Conservation (phyloP, 2,797 vertebrate species). For the Botia kubotai region DNA sequence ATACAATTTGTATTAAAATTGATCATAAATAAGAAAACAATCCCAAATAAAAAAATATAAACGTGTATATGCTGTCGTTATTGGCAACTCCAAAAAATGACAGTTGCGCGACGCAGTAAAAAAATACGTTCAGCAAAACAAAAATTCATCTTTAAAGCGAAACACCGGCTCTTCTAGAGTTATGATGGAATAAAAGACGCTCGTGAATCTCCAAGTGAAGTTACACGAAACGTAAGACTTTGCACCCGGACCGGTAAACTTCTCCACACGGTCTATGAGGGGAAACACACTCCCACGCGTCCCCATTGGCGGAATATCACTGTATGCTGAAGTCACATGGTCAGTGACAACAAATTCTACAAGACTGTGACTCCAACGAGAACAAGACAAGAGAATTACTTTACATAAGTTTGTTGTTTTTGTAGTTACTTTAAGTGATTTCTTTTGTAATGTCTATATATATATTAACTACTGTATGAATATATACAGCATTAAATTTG, state of each 20-base stretch:
- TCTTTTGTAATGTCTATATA: too few relatives aligned
- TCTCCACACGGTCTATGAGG: slow-evolving; percentile 49
- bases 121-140: background rate
- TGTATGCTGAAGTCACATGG: slow-evolving; percentile 25
- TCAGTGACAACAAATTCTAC: background rate
- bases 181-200: slow-evolving; percentile 21
- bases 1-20: too few relatives aligned
- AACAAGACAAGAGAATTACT: background rate
- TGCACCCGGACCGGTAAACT: slow-evolving; percentile 56
- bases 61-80: slow-evolving; percentile 31
- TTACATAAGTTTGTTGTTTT: background rate
- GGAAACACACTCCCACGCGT: slow-evolving; percentile 30
- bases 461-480: too few relatives aligned
- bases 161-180: background rate
- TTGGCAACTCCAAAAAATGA: slow-evolving; percentile 33
- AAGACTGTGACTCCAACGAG: background rate
- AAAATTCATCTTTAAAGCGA: background rate
- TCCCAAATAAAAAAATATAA: background rate
- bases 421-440: too few relatives aligned
- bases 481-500: too few relatives aligned
- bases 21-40: too few relatives aligned
- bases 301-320: slow-evolving; percentile 49
- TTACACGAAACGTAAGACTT: slow-evolving; percentile 27
- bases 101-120: slow-evolving; percentile 9
- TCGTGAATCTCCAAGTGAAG: background rate